Evolutionary conservation across 2,888 invertebrate genomes (phyloP).

Genomic region (Steinernema carpocapsae): DNA sequence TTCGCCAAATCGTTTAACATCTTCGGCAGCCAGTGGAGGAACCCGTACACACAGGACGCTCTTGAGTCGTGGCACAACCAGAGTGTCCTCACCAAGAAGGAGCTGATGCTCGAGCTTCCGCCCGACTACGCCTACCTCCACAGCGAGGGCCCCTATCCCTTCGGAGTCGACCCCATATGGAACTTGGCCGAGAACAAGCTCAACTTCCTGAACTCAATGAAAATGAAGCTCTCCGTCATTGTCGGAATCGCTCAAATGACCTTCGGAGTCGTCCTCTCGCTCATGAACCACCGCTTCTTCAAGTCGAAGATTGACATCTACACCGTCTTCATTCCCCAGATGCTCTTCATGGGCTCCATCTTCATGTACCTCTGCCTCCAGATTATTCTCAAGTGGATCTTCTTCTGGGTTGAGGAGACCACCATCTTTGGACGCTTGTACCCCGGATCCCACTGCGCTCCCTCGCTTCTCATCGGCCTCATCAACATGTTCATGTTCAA

Average conservation of each 20-base stretch:
- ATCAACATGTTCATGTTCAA: constrained; percentile 70
- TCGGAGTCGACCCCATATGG: constrained; percentile 72
- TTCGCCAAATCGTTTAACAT: constrained; percentile 71
- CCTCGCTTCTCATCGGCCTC: constrained; percentile 67
- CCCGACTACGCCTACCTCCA: constrained; percentile 57
- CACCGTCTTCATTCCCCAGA: constrained; percentile 92
- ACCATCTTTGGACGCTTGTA: constrained; percentile 59
- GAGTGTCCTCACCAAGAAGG: constrained; percentile 44
- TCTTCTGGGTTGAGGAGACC: constrained; percentile 71
- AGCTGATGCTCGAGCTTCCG: constrained; percentile 51
- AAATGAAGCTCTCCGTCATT: constrained; percentile 68
- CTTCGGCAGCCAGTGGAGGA: constrained; percentile 71
- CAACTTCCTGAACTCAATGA: constrained; percentile 69
- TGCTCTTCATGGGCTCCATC: constrained; percentile 85
- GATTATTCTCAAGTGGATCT: constrained; percentile 67
- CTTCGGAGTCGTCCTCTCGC: constrained; percentile 66
- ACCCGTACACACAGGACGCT: constrained; percentile 55
- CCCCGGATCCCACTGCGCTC: constrained; percentile 69
- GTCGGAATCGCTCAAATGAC: constrained; percentile 67
- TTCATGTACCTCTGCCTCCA: constrained; percentile 93
- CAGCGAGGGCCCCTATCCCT: constrained; percentile 69
- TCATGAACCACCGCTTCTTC: constrained; percentile 69
- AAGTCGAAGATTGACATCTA: constrained; percentile 79
- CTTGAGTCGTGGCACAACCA: constrained; percentile 3
- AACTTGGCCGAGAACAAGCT: constrained; percentile 68